Base-by-base conservation (phyloP, 1,140 invertebrate genomes). In the Triops longicaudatus region DNA sequence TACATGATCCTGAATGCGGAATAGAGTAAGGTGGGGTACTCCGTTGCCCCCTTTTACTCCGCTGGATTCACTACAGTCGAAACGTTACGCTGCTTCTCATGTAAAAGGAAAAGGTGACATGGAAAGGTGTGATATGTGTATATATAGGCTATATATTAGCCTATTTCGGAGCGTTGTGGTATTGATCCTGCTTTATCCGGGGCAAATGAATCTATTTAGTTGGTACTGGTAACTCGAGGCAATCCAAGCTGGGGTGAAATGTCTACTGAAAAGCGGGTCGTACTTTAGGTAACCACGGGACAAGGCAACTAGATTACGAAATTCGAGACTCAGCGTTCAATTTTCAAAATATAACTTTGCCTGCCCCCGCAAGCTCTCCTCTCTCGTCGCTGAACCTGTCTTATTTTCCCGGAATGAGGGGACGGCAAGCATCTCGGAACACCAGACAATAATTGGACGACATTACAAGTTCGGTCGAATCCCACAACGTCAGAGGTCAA, bases 361-460 rank as follows among this genome's bases (percentile, higher is more conserved):
- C 2, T 37, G 31, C 31, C 31, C n/a, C 31, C 2, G 31, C 31
- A 7, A 2, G 31, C 31, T 37, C 31, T 37, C 31, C 31, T 37
- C 31, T 37, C 7, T 7, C 7, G 2, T 37, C 31, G 2, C 31
- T 37, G 31, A 4, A 37, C 2, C 31, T 37, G 31, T 37, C 31
- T 37, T 37, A 37, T 37, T 37, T 37, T 7, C 31, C 31, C 31
- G 31, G 31, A 37, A 37, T 37, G 31, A 37, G 31, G 31, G 31
- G 31, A 37, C 7, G 31, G 7, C 31, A 37, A 37, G 31, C 31
- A 37, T 37, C 31, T 37, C 31, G 22, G 22, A 26, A 26, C 17
- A 31, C 73, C 22, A 74, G n/a, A 75, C 26, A 75, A 75, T 31
- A 75, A 75, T 26, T 27, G 26, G 71, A 72, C 71, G 71, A 22